phyloP scores from a whole-genome alignment of 2,113 vertebrate species.

The Pontoporia blainvillei region DNA sequence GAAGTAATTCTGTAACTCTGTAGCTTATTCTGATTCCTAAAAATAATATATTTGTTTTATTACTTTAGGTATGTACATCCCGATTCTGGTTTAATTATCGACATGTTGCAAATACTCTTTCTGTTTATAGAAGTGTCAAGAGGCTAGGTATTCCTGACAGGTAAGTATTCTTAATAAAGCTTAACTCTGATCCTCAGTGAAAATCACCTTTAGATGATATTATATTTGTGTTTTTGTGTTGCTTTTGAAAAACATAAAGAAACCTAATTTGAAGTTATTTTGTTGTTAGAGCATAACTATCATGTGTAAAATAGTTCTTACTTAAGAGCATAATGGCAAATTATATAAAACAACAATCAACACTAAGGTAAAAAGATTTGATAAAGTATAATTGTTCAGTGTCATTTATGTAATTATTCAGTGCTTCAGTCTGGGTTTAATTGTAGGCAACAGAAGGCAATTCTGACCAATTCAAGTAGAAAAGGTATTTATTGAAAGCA shows the following conservation, averaged over 20 bases:
- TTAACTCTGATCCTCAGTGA: background rate
- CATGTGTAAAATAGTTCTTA: background rate
- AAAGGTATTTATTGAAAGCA: background rate
- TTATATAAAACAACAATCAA: background rate
- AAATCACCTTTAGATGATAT: background rate
- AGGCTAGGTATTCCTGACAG: slow-evolving; percentile 98
- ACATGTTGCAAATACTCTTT: slow-evolving; percentile 97
- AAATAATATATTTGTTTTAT: slow-evolving; percentile 31
- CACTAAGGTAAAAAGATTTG: background rate
- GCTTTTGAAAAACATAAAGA: slow-evolving; percentile 6
- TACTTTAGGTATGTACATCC: slow-evolving; percentile 93
- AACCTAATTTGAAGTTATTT: background rate
- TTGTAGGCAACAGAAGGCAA: background rate
- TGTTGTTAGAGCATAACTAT: background rate
- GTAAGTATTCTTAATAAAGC: slow-evolving; percentile 76
- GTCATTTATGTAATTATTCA: slow-evolving; percentile 1
- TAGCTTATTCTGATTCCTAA: slow-evolving; percentile 33
- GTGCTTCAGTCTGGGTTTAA: background rate
- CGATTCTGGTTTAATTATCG: slow-evolving; percentile 99
- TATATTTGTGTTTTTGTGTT: slow-evolving; percentile 34
- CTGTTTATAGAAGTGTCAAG: slow-evolving; percentile 97
- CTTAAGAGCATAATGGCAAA: background rate
- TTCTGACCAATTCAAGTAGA: background rate
- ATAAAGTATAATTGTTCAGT: background rate
- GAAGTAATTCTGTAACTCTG: background rate